Evolutionary conservation across 2,113 vertebrate genomes (phyloP).

Genomic region (Petrocephalus zakoni): DNA sequence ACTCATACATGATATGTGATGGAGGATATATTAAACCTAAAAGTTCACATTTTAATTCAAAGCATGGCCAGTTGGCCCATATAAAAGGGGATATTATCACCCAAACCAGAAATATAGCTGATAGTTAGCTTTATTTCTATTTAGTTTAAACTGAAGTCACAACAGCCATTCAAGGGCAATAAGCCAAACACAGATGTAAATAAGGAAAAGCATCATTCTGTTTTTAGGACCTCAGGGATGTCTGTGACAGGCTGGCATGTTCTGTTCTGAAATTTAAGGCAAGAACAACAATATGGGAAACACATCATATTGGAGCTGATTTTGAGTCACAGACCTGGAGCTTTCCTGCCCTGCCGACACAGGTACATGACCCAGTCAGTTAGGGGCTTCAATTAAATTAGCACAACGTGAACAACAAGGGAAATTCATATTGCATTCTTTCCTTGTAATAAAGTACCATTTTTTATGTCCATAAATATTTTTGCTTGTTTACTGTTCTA

Average conservation of each 20-base stretch:
- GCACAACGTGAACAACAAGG: background rate
- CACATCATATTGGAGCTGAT: background rate
- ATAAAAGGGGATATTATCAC: background rate
- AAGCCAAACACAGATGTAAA: background rate
- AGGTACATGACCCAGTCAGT: background rate
- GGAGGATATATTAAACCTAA: constrained; percentile 7
- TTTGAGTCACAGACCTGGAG: background rate
- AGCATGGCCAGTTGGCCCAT: background rate
- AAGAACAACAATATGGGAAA: background rate
- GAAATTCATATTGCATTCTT: background rate
- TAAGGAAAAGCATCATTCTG: background rate
- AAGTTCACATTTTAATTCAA: constrained; percentile 12
- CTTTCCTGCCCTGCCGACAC: background rate
- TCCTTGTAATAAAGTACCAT: background rate
- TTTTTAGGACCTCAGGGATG: background rate
- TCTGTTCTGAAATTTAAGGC: background rate
- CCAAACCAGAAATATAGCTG: background rate
- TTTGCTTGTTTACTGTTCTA: background rate
- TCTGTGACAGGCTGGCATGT: background rate
- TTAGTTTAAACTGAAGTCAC: background rate
- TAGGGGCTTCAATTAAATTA: background rate
- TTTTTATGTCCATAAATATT: background rate
- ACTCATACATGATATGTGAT: background rate
- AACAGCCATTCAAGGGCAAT: background rate
- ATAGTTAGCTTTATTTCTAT: background rate